Percentiles rank a stretch among this genome's conserved stretches.
phyloP scores from a whole-genome alignment of 2,888 invertebrate genomes.

The Drosophila emarginata region DNA sequence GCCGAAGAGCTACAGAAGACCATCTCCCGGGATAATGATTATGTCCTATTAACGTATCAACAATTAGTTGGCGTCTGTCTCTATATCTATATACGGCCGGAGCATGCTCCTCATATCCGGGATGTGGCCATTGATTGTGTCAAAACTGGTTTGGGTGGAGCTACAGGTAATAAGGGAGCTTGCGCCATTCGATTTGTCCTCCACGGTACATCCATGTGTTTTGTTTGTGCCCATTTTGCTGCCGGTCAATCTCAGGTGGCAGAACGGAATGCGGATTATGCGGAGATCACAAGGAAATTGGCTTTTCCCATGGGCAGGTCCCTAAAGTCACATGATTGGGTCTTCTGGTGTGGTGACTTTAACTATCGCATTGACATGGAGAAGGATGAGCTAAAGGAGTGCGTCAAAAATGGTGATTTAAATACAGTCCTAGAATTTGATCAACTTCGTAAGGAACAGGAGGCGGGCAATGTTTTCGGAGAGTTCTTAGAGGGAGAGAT shows the following conservation, averaged over 20 bases:
- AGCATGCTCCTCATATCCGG: slow-evolving; percentile 93
- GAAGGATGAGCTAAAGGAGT: slow-evolving; percentile 94
- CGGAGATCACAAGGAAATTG: slow-evolving; percentile 95
- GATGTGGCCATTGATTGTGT: slow-evolving; percentile 98
- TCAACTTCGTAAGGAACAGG: slow-evolving; percentile 92
- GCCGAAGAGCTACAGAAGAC: slow-evolving; percentile 97
- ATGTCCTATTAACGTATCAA: slow-evolving; percentile 95
- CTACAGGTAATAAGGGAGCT: slow-evolving; percentile 98
- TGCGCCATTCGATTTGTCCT: slow-evolving; percentile 95
- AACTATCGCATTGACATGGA: slow-evolving; percentile 98
- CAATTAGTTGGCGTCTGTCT: slow-evolving; percentile 99
- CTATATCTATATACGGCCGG: slow-evolving; percentile 95
- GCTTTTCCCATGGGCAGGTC: slow-evolving; percentile 96
- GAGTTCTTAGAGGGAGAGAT: slow-evolving; percentile 96
- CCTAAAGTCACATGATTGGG: slow-evolving; percentile 97
- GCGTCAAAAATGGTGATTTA: slow-evolving; percentile 86
- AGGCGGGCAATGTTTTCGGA: slow-evolving; percentile 92
- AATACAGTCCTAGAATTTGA: slow-evolving; percentile 92
- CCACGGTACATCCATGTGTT: slow-evolving; percentile 96
- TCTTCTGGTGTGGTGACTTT: slow-evolving; percentile 99
- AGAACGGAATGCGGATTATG: slow-evolving; percentile 98
- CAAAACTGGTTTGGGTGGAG: slow-evolving; percentile 98
- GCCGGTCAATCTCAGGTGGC: slow-evolving; percentile 96
- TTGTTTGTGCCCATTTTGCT: slow-evolving; percentile 99
- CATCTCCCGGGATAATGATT: slow-evolving; percentile 92